Percentiles rank a stretch among this genome's conserved stretches.
Conservation (phyloP, 2,888 invertebrate genomes). For the Xanthia togata region DNA sequence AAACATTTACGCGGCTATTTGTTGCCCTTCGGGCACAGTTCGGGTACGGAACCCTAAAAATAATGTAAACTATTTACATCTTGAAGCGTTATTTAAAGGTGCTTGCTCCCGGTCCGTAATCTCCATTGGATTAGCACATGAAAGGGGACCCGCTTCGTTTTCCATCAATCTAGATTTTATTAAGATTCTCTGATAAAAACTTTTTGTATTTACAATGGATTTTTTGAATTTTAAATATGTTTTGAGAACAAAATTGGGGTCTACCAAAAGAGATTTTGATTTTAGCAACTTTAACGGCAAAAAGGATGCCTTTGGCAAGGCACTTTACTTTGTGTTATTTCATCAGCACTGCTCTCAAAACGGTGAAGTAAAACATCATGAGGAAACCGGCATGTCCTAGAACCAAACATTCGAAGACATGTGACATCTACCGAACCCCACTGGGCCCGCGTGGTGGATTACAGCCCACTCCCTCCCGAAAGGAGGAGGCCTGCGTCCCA, state of each 20-base stretch:
- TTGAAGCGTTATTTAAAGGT: slow-evolving; percentile 16
- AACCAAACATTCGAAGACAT: no score
- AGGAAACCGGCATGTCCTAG: no score
- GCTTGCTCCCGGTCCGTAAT: slow-evolving; percentile 40
- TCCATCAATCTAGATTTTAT: slow-evolving; percentile 59
- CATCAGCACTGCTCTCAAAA: no score
- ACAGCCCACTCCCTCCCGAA: no score
- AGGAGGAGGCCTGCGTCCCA: no score
- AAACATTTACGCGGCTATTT: no score
- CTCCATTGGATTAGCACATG: slow-evolving; percentile 63
- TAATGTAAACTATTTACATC: slow-evolving; percentile 32
- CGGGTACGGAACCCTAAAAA: no score
- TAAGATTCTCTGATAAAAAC: slow-evolving; percentile 52
- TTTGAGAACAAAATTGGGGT: not conserved
- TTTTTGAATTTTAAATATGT: slow-evolving; percentile 19
- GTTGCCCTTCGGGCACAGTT: no score
- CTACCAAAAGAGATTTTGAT: not conserved
- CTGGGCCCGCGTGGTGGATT: no score
- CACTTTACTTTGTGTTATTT: no score
- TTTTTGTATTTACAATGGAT: slow-evolving; percentile 34
- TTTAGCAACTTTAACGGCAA: not conserved
- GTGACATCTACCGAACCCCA: no score
- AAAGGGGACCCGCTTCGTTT: slow-evolving; percentile 46
- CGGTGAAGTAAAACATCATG: no score
- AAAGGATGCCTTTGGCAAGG: not conserved